Base-by-base conservation (phyloP, 2,888 invertebrate genomes). In the Pammene fasciana region DNA sequence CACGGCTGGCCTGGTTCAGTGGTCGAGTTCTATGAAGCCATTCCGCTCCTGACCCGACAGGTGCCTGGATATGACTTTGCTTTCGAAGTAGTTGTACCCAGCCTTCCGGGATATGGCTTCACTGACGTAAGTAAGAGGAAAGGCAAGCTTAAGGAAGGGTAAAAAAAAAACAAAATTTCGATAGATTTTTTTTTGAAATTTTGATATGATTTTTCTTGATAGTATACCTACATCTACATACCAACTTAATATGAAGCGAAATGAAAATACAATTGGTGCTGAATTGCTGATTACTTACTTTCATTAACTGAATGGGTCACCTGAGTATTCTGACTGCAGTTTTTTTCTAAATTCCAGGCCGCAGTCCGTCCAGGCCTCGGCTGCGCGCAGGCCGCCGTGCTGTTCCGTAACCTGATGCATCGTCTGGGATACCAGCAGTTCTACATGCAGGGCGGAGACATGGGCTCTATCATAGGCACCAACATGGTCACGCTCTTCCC, bases 1-100 rank as follows among this genome's bases (percentile, higher is more conserved):
- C 98, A 98, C 82, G 98, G 98, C 48, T 98, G 98, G 98, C 97
- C 98, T 0, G 97, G 97, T 0, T 97, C 96, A 0, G 93, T 97
- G 2, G 91, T 95, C n/a, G 98, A 98, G 87, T 97, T 97, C 86
- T 96, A 96, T 78, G 95, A 95, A 67, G 86, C 96, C 0, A 95
- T 97, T 64, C 96, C 96, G 0, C 80, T 95, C 56, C 87, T 97
- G n/a, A 87, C 93, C 0, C 92, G 90, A 5, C 93, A 94, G 0
- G 86, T 72, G 0, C 76, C 82, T 13, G 86, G 86, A 0, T 83
- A 84, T 36, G 82, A 90, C 78, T 90, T 90, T 59, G 88, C 93
- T 0, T 95, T 95, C 74, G 95, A 96, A 81, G 86, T 95, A 61
- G 85, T 95, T 4, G 91, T 89, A 0, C 94, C 94, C 0, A 94